A percentile compares a stretch with the other conserved stretches of the same genome.
These are phyloP conservation scores for Plecotus auritus DNA, from an alignment of 2,113 vertebrate species.

Conservation along the genomic window DNA sequence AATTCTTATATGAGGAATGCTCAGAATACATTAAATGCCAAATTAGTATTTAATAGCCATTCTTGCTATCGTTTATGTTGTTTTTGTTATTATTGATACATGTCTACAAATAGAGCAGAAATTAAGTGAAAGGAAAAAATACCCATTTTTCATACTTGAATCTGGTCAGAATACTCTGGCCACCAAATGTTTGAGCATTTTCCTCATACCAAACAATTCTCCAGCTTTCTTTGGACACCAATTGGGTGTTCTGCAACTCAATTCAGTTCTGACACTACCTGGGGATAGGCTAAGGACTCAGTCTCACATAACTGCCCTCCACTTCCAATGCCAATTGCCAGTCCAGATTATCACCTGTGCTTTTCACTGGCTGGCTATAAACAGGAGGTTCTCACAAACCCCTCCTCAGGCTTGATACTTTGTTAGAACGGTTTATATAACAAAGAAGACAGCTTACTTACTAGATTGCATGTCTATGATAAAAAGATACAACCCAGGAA, in stretches of 20 bases:
- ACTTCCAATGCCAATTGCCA: neutral
- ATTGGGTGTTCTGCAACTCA: neutral
- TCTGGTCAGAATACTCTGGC: neutral
- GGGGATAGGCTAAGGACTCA: too few species aligned
- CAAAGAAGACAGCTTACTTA: neutral
- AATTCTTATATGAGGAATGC: neutral
- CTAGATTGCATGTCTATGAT: neutral
- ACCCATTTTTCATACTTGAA: neutral
- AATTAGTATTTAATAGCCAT: neutral
- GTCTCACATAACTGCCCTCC: neutral
- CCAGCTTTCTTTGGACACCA: neutral
- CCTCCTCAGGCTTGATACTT: neutral
- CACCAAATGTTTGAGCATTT: neutral
- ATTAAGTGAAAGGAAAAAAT: neutral
- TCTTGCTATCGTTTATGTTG: neutral
- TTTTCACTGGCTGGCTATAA: neutral
- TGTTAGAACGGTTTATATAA: neutral
- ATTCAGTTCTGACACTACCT: neutral
- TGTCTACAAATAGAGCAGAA: neutral
- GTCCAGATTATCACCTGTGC: neutral
- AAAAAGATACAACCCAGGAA: neutral
- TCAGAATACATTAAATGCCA: neutral
- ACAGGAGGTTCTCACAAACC: neutral
- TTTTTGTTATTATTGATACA: neutral
- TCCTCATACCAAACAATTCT: neutral